Base-by-base conservation (phyloP, 2,888 invertebrate species). In the Neocrepidodera transversa region DNA sequence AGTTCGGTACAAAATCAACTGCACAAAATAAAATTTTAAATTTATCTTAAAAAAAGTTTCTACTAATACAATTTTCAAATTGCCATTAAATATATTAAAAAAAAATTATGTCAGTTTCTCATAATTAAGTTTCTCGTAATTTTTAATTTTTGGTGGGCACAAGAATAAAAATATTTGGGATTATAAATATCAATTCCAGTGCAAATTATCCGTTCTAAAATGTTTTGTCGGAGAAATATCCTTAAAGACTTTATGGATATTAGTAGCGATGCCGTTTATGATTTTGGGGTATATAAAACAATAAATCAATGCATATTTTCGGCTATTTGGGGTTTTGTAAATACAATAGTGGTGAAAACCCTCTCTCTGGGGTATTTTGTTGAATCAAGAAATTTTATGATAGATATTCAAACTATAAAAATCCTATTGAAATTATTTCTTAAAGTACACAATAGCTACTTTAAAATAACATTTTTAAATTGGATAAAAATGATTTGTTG, bases 271-370 rank as follows among this genome's bases (percentile, higher is more conserved):
- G 42, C 18, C 40, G 32, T 54, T 54, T 54, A 54, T 45, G 35
- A 47, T 36, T 36, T 50, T 23, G 26, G n/a, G 50, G 30, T 26
- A n/a, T 35, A 50, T 50, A 50, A 36, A 45, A 45, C 54, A 26
- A 45, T 54, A 54, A 54, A 54, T 54, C 45, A 54, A 20, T 23
- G 26, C 36, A 54, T 26, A 50, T 51, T 28, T 51, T 26, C 36
- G 50, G 35, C 18, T 28, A 18, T 28, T 13, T 16, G 26, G 35
- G 26, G 35, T 53, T 53, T 53, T 43, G 20, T 45, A 16, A 13
- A 13, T 17, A 38, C 17, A 38, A 17, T 38, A 4, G n/a, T 13
- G 11, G 32, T 32, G 11, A 10, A 38, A 16, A 17, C 38, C 17
- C 8, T 38, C 32, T 32, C 32, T n/a, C 11, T 32, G 10, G 32